phyloP scores from a whole-genome alignment of 2,797 vertebrate genomes.

The Gobionotothen gibberifrons region DNA sequence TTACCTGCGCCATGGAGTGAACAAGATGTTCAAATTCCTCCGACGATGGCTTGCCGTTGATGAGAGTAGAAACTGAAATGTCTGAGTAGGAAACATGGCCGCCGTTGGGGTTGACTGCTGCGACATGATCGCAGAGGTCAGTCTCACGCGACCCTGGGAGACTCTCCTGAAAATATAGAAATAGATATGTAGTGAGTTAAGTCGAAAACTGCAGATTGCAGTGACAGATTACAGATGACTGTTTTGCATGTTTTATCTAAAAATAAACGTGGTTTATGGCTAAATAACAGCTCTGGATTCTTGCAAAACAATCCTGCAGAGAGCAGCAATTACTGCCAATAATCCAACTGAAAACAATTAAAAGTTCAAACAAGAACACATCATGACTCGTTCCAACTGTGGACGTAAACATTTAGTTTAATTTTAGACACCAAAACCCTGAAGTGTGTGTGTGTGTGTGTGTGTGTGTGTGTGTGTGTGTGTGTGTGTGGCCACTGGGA shows the following conservation, averaged over 20 bases:
- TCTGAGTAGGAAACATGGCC: constrained; percentile 80
- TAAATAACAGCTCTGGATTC: constrained; percentile 8
- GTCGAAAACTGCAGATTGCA: background rate
- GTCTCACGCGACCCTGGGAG: constrained; percentile 48
- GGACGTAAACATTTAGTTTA: constrained; percentile 53
- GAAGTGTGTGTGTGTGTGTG: constrained; percentile 38
- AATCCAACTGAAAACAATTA: constrained; percentile 41
- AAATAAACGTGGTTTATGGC: constrained; percentile 2
- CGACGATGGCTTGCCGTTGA: constrained; percentile 82
- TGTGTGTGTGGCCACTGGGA: constrained; percentile 44
- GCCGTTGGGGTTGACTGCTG: constrained; percentile 85
- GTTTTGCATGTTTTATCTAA: background rate
- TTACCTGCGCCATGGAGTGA: constrained; percentile 94
- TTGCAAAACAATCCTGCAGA: constrained; percentile 6
- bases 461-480: constrained; percentile 32
- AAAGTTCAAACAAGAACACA: constrained; percentile 31
- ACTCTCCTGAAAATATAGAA: constrained; percentile 77
- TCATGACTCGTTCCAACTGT: constrained; percentile 26
- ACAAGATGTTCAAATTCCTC: constrained; percentile 91
- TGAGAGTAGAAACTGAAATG: constrained; percentile 63
- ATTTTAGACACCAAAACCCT: constrained; percentile 61
- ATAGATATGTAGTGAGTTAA: background rate
- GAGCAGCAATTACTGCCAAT: constrained; percentile 10
- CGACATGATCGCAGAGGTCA: constrained; percentile 78
- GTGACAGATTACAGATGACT: background rate